Evolutionary conservation across 2,888 invertebrate genomes (phyloP).

Genomic region (Tubulanus polymorphus): DNA sequence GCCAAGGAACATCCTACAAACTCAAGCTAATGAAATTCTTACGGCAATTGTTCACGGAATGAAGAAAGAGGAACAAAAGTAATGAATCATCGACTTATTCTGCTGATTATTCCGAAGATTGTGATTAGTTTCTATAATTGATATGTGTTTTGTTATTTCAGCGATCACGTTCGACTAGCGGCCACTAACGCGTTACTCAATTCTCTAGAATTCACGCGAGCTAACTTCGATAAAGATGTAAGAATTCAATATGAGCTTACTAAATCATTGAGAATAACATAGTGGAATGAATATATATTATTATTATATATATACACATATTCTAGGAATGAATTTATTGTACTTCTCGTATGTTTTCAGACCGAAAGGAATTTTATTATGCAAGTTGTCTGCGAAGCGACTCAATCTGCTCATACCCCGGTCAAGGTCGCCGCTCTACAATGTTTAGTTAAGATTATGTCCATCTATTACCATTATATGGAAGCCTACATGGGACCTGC

Average conservation of each 20-base stretch:
- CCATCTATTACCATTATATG: constrained; percentile 98
- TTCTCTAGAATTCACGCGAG: constrained; percentile 96
- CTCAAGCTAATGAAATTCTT: constrained; percentile 91
- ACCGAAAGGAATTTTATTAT: constrained; percentile 97
- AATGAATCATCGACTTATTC: too few species aligned
- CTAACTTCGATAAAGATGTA: constrained; percentile 94
- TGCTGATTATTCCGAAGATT: not conserved
- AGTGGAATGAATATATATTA: too few species aligned
- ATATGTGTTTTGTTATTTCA: constrained; percentile 28
- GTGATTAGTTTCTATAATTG: constrained; percentile 1
- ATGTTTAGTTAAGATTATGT: constrained; percentile 96
- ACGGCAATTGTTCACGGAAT: constrained; percentile 99
- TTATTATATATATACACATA: too few species aligned
- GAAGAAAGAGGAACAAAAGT: constrained; percentile 83
- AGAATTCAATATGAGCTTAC: constrained; percentile 2
- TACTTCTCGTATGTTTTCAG: too few species aligned
- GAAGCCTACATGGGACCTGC: constrained; percentile 98
- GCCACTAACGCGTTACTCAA: constrained; percentile 95
- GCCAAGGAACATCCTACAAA: constrained; percentile 80
- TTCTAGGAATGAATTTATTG: too few species aligned
- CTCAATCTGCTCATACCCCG: constrained; percentile 70
- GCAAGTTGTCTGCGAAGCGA: constrained; percentile 99
- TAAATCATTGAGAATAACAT: too few species aligned
- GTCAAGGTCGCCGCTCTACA: constrained; percentile 95
- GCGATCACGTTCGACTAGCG: constrained; percentile 89